Base-by-base conservation (phyloP, 2,888 invertebrate genomes). In the Himalopsyche japonica region DNA sequence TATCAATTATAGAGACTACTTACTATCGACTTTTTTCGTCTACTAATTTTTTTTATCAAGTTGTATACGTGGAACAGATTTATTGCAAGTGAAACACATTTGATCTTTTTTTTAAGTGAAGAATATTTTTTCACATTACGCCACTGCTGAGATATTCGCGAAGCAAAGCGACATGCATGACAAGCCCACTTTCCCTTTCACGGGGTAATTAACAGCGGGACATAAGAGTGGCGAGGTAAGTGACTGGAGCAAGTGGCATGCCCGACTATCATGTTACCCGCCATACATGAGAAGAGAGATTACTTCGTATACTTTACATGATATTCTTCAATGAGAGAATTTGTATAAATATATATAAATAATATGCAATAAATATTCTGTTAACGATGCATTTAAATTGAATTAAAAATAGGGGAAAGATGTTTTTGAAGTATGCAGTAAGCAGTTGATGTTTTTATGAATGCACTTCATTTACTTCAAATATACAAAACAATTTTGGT, bases 101-200 rank as follows among this genome's bases (percentile, higher is more conserved):
- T n/a, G n/a, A n/a, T n/a, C n/a, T n/a, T n/a, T n/a, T n/a, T n/a
- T n/a, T 32, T 37, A 1, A 10, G 10, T 37, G 12, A 3, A 15
- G 1, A 15, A 43, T 43, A 4, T 43, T 15, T 43, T 43, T 15
- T 15, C 12, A 2, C 12, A 10, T 1, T 6, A 57, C 57, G 57
- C 20, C 57, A 57, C 57, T 57, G 57, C 20, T 12, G 2, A 24
- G 3, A 57, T 24, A 57, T 57, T 57, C 57, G 57, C 57, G 24
- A 57, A 10, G 57, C 57, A 57, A 57, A n/a, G 57, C 57, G 57
- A 57, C 57, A 57, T 57, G 79, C 77, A 82, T 76, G 86, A 85
- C 85, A 76, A 84, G 84, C 79, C 86, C 84, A 83, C 86, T 86
- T 87, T 87, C 87, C 87, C 86, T 86, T 87, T 86, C 85, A 86